Conservation (phyloP, 2,113 vertebrate genomes). For the Lycaon pictus region DNA sequence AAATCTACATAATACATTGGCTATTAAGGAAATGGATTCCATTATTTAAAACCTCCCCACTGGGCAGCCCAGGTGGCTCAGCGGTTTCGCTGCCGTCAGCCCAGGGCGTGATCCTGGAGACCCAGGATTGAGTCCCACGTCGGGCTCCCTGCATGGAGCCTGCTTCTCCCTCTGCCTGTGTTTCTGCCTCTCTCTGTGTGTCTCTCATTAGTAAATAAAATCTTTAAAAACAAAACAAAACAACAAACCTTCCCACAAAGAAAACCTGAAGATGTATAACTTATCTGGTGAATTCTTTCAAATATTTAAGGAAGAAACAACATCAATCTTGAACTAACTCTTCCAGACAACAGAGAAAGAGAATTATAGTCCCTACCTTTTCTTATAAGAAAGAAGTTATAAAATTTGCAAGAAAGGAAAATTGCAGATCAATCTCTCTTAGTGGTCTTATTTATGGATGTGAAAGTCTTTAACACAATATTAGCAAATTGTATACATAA, state of each 20-base stretch:
- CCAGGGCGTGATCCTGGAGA: too few relatives aligned
- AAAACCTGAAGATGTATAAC: not conserved
- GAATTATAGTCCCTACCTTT: not conserved
- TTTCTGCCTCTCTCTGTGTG: too few relatives aligned
- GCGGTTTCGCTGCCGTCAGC: too few relatives aligned
- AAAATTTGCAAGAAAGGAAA: slow-evolving; percentile 25
- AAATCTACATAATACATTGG: not conserved
- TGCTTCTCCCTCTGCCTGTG: too few relatives aligned
- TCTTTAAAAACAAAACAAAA: too few relatives aligned
- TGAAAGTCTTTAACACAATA: not conserved
- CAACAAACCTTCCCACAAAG: not conserved
- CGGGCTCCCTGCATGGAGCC: too few relatives aligned
- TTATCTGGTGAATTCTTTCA: not conserved
- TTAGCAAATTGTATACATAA: slow-evolving; percentile 5
- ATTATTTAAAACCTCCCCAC: not conserved
- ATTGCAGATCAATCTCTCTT: not conserved
- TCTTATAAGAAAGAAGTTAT: not conserved
- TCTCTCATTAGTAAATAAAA: too few relatives aligned
- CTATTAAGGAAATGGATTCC: not conserved
- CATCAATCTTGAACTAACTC: not conserved
- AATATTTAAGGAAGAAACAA: not conserved
- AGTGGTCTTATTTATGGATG: not conserved
- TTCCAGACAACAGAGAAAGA: not conserved
- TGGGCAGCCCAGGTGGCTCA: too few relatives aligned
- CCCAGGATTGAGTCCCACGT: too few relatives aligned